These are phyloP conservation scores for Dysmachus trigonus DNA, from an alignment of 2,888 invertebrate genomes.

Conservation along the genomic window DNA sequence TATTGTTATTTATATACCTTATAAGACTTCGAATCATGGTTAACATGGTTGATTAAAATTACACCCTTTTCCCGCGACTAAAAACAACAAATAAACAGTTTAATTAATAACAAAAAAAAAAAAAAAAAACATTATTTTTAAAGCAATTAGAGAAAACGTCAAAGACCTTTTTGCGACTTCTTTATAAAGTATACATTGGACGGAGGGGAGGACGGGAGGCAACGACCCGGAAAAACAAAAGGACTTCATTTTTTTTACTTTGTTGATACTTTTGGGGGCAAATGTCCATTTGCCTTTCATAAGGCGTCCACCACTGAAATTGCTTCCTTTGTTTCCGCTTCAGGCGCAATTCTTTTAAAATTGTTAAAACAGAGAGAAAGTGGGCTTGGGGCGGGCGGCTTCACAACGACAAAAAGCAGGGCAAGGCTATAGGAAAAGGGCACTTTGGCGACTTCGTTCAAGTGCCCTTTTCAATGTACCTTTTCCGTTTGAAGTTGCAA, in stretches of 20 bases:
- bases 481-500: background rate
- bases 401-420: background rate
- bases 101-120: background rate
- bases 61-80: background rate
- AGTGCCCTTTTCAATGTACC: background rate
- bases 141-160: background rate
- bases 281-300: background rate
- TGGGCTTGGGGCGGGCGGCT: background rate
- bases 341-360: background rate
- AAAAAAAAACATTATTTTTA: background rate
- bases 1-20: constrained; percentile 17
- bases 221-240: background rate
- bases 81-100: background rate
- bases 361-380: background rate
- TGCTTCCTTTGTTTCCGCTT: background rate
- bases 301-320: background rate
- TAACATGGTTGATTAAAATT: background rate
- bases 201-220: background rate
- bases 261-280: background rate
- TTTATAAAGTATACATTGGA: background rate
- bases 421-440: background rate
- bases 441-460: background rate
- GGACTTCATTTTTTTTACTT: background rate
- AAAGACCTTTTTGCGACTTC: background rate
- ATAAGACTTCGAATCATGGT: background rate